phyloP scores from a whole-genome alignment of 2,113 vertebrate species.

The Callocephalon fimbriatum region DNA sequence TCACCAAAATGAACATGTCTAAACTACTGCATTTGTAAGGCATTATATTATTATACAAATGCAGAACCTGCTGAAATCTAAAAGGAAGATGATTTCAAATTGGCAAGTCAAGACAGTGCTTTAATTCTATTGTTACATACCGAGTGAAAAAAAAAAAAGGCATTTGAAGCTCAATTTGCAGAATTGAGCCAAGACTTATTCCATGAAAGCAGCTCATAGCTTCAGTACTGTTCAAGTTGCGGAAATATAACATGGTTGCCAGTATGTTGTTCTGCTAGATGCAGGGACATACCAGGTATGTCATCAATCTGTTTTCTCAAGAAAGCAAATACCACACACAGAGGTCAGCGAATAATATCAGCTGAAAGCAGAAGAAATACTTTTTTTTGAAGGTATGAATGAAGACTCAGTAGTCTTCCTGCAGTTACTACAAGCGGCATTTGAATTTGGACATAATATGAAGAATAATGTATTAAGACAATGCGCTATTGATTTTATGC shows the following conservation, averaged over 20 bases:
- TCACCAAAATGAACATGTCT: not conserved
- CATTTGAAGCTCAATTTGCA: not conserved
- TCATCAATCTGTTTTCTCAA: not conserved
- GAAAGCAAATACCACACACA: not conserved
- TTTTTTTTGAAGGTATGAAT: not conserved
- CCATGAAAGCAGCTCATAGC: not conserved
- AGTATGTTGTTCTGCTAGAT: not conserved
- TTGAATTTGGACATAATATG: not conserved
- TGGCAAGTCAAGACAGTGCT: not conserved
- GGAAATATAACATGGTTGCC: not conserved
- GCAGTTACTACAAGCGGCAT: not conserved
- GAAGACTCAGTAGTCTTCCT: not conserved
- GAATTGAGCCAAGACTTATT: not conserved
- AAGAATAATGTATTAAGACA: not conserved
- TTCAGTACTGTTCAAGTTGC: not conserved
- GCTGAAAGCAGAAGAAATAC: not conserved
- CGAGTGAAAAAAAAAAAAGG: not conserved
- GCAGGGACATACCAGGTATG: not conserved
- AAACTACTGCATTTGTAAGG: not conserved
- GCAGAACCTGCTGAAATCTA: not conserved
- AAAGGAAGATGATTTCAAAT: not conserved
- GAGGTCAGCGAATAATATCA: not conserved
- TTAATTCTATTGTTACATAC: not conserved
- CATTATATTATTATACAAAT: not conserved
- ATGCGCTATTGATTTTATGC: not conserved